Evolutionary conservation across 2,113 vertebrate genomes (phyloP).

Genomic region (Saguinus midas): DNA sequence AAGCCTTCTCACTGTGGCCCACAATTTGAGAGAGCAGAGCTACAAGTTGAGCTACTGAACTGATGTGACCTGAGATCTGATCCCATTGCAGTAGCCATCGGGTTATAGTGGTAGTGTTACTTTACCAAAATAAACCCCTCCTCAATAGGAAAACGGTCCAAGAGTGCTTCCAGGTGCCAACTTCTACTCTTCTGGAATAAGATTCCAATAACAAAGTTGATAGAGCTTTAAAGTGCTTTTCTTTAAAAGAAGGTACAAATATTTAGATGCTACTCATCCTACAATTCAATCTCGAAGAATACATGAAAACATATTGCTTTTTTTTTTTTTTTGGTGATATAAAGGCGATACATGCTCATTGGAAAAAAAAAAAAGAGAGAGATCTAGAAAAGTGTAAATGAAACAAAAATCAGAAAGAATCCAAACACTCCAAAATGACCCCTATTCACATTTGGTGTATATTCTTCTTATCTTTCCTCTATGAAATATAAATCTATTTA

Average conservation of each 20-base stretch:
- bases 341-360: not conserved
- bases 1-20: conserved; percentile 37
- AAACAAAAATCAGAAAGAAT: not conserved
- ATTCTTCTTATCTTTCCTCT: not conserved
- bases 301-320: not conserved
- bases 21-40: conserved; percentile 69
- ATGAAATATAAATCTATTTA: not conserved
- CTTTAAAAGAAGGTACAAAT: not conserved
- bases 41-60: conserved; percentile 62
- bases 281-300: conserved; percentile 28
- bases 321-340: not conserved
- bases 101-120: conserved; percentile 69
- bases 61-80: conserved; percentile 74
- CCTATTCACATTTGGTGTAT: not conserved
- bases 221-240: conserved; percentile 42
- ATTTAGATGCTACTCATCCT: not conserved
- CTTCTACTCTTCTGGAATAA: conserved; percentile 67
- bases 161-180: conserved; percentile 51
- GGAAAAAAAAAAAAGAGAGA: not conserved
- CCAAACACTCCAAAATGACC: not conserved
- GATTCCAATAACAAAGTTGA: conserved; percentile 52
- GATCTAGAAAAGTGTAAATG: not conserved
- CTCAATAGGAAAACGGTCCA: conserved; percentile 54
- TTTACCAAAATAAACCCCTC: conserved; percentile 67
- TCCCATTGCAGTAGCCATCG: conserved; percentile 44